phyloP scores from a whole-genome alignment of 1,140 invertebrate genomes.

The Ericerus pela region DNA sequence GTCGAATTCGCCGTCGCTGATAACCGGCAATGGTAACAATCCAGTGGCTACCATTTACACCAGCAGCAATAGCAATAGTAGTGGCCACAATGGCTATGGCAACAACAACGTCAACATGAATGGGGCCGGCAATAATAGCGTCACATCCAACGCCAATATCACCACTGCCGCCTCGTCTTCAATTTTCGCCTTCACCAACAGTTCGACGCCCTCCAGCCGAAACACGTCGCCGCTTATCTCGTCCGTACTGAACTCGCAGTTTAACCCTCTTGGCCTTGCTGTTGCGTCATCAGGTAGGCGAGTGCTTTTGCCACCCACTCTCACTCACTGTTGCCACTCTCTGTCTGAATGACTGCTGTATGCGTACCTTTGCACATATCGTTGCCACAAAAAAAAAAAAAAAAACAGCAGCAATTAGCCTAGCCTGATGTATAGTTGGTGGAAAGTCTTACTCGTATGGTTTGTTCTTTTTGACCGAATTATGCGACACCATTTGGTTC shows the following conservation, averaged over 20 bases:
- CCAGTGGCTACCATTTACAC: slow-evolving; percentile 18
- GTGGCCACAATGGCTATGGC: no score
- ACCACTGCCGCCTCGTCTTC: no score
- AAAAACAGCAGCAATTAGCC: no score
- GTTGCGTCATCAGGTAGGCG: slow-evolving; percentile 6
- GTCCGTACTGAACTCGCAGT: slow-evolving; percentile 39
- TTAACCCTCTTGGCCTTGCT: slow-evolving; percentile 2
- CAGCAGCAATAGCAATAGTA: slow-evolving; percentile 31
- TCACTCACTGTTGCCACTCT: no score
- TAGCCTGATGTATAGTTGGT: no score
- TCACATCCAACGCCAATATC: slow-evolving; percentile 33
- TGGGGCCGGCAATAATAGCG: slow-evolving; percentile 22
- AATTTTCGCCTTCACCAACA: slow-evolving; percentile 46
- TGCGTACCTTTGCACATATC: no score
- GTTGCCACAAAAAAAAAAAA: no score
- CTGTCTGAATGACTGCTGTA: no score
- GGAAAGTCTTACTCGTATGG: no score
- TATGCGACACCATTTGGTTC: no score
- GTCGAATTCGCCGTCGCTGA: slow-evolving; percentile 21
- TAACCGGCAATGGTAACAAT: slow-evolving; percentile 17
- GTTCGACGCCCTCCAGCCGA: slow-evolving; percentile 41
- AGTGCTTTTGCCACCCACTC: background rate
- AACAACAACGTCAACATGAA: slow-evolving; percentile 12
- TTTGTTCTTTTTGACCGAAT: no score
- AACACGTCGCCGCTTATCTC: slow-evolving; percentile 42